Evolutionary conservation across 1,140 invertebrate species (phyloP).

Genomic region (Drosophila mauritiana): DNA sequence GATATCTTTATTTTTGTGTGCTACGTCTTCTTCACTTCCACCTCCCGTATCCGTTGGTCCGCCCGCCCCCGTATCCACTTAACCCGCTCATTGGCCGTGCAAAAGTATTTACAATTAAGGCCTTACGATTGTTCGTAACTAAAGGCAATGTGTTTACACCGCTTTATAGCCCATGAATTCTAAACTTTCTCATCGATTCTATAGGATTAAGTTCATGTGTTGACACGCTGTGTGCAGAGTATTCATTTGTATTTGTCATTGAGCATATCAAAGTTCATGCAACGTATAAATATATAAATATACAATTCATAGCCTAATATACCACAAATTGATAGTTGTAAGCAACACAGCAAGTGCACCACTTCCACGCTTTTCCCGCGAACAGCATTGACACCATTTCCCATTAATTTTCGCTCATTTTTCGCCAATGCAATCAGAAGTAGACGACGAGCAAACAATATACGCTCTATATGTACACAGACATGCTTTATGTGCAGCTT

Average conservation of each 20-base stretch:
- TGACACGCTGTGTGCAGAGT: conserved; percentile 22
- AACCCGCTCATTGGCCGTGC: conserved; percentile 36
- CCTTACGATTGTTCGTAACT: conserved; percentile 9
- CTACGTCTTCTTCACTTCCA: conserved; percentile 20
- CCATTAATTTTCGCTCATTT: conserved; percentile 27
- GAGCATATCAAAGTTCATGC: conserved; percentile 57
- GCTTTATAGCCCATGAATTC: conserved; percentile 39
- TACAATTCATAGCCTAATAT: conserved; percentile 52
- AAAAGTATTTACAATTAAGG: conserved; percentile 55
- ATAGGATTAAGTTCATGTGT: conserved; percentile 25
- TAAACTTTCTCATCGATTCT: conserved; percentile 43
- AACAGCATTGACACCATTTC: conserved; percentile 49
- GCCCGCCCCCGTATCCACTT: neutral
- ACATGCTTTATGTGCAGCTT: conserved; percentile 44
- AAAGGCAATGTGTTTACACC: conserved; percentile 17
- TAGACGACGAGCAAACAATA: conserved; percentile 19
- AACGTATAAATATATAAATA: conserved; percentile 48
- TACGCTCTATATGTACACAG: conserved; percentile 11
- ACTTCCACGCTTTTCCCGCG: neutral
- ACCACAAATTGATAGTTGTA: conserved; percentile 39
- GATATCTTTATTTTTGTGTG: conserved; percentile 53
- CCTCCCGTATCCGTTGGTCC: conserved; percentile 13
- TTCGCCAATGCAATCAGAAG: conserved; percentile 15
- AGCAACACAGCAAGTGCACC: conserved; percentile 13
- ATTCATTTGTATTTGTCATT: conserved; percentile 35